Evolutionary conservation across 2,888 invertebrate species (phyloP).

Genomic region (Andrena bucephala): DNA sequence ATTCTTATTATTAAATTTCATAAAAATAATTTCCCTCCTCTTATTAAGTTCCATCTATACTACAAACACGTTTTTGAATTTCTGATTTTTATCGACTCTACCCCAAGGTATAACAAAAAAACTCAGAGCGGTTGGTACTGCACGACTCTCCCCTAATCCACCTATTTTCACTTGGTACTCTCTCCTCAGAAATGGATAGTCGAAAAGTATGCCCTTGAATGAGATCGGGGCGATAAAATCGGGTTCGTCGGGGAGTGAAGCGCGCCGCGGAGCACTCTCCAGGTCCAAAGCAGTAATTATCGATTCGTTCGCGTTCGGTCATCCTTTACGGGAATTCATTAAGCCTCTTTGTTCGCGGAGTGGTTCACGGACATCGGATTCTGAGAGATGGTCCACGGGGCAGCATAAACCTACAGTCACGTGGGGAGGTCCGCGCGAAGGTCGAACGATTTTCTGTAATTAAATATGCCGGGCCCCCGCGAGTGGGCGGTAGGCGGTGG

Average conservation of each 20-base stretch:
- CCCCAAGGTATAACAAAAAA: too few species aligned
- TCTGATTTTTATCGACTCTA: too few species aligned
- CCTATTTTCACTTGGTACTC: too few species aligned
- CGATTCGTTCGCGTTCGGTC: slow-evolving; percentile 53
- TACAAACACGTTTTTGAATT: too few species aligned
- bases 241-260: not conserved
- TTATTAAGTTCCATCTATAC: too few species aligned
- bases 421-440: slow-evolving; percentile 60
- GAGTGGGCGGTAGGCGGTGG: slow-evolving; percentile 70
- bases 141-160: too few species aligned
- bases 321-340: slow-evolving; percentile 60
- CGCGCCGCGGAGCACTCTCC: not conserved
- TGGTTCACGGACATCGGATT: slow-evolving; percentile 53
- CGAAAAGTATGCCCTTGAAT: slow-evolving; percentile 3
- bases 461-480: slow-evolving; percentile 67
- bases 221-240: slow-evolving; percentile 41
- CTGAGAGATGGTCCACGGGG: slow-evolving; percentile 46
- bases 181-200: too few species aligned
- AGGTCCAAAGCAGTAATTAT: slow-evolving; percentile 50
- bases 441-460: slow-evolving; percentile 74
- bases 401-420: slow-evolving; percentile 46
- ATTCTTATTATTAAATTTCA: too few species aligned
- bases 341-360: slow-evolving; percentile 55
- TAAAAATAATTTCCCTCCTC: too few species aligned
- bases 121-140: too few species aligned